A percentile compares a stretch with the other conserved stretches of the same genome.
These are phyloP conservation scores for Gerris lacustris DNA, from an alignment of 2,888 invertebrate genomes.

Conservation along the genomic window DNA sequence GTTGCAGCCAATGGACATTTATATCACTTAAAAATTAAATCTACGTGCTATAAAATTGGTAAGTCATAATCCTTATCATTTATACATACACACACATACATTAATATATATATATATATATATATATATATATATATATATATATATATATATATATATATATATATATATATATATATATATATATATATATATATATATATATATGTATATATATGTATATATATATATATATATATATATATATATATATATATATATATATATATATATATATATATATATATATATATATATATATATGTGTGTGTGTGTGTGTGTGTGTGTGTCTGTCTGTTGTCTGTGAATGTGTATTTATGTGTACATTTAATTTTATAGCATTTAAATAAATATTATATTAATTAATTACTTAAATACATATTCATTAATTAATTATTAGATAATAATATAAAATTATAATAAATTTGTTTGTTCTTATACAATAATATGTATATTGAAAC, in stretches of 20 bases:
- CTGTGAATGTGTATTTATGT: too few species aligned
- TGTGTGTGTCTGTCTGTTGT: not conserved
- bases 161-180: not conserved
- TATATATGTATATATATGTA: not conserved
- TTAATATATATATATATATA: slow-evolving; percentile 2
- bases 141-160: not conserved
- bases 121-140: not conserved
- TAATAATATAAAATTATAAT: too few species aligned
- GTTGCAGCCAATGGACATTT: too few species aligned
- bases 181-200: not conserved
- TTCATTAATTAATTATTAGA: too few species aligned
- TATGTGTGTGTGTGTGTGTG: slow-evolving; percentile 3
- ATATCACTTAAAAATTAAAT: too few species aligned
- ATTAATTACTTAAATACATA: too few species aligned
- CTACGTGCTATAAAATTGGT: not conserved
- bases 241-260: not conserved
- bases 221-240: not conserved
- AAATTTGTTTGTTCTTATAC: too few species aligned
- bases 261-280: not conserved
- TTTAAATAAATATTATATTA: too few species aligned
- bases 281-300: not conserved
- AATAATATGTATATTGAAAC: too few species aligned
- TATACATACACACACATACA: not conserved
- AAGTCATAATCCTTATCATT: not conserved
- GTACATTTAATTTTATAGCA: too few species aligned